phyloP scores from a whole-genome alignment of 1,140 invertebrate species.

The Ceratina australensis region DNA sequence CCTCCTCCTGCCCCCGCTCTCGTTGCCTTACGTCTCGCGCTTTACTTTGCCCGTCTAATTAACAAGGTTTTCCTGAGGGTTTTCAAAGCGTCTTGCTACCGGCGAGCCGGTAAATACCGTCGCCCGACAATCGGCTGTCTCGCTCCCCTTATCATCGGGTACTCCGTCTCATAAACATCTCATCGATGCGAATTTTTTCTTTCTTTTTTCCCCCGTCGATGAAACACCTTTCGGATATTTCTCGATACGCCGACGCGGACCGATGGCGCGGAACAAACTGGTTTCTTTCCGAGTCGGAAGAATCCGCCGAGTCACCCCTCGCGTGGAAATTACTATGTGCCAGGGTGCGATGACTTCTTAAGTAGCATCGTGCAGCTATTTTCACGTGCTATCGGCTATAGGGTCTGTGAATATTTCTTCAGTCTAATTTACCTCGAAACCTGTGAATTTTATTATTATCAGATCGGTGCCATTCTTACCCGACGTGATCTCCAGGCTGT shows the following conservation, averaged over 20 bases:
- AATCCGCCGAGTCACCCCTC: constrained; percentile 56
- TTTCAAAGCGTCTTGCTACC: constrained; percentile 23
- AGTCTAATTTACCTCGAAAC: no score
- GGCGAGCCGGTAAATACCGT: constrained; percentile 38
- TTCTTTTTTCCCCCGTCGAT: no score
- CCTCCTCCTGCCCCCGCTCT: background rate
- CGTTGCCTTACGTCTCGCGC: constrained; percentile 41
- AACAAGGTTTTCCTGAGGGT: constrained; percentile 54
- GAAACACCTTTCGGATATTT: constrained; percentile 32
- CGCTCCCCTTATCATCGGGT: background rate
- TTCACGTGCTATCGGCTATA: background rate
- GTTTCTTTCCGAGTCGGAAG: constrained; percentile 53
- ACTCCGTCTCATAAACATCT: background rate
- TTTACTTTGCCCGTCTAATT: constrained; percentile 58
- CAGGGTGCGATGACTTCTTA: constrained; percentile 43
- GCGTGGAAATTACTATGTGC: constrained; percentile 43
- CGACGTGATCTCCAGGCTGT: no score
- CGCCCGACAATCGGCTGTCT: constrained; percentile 19
- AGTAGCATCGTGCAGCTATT: constrained; percentile 48
- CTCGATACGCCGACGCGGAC: background rate
- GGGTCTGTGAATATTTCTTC: background rate
- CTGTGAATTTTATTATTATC: no score
- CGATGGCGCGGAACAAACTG: constrained; percentile 55
- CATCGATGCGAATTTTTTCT: no score
- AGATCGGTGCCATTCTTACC: no score